Base-by-base conservation (phyloP, 35 echinoderm and acorn worm genomes). In the Lytechinus variegatus region DNA sequence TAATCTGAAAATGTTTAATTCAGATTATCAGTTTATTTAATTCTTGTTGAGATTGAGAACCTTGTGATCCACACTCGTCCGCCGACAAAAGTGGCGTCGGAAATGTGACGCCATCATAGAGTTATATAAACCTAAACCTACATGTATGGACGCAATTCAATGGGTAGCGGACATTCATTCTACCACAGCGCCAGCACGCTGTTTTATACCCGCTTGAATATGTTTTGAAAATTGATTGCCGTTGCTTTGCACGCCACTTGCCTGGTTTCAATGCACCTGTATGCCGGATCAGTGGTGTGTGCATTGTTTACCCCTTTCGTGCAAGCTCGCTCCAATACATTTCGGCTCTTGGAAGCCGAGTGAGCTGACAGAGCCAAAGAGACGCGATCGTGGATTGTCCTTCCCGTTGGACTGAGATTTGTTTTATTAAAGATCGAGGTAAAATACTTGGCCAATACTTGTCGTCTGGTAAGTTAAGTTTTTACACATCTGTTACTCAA, bases 221-320 rank as follows among this genome's bases (percentile, higher is more conserved):
- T 90, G 88, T 90, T 90, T 90, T 90, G 88, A 90, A 90, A 90
- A 52, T 28, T 90, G 88, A 27, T 90, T 19, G 66, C n/a, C 66
- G 66, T 79, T 71, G 61, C 61, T 71, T 71, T 71, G 61, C 5
- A 79, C 66, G 66, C 66, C 66, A 79, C 66, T 79, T 79, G 19
- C 66, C 66, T 79, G 66, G 66, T 79, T 79, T 79, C 66, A 44
- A 44, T 44, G 33, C 33, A 79, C 66, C 66, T 4, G 66, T 79
- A 12, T 79, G 8, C 16, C 66, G 66, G 66, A 79, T 24, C 14
- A n/a, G 66, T 24, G 2, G 61, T 79, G 66, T 72, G 12, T 79
- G 4, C 21, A 19, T 44, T 44, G 33, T 44, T 44, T 71, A 79
- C 19, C 21, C 16, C 6, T 44, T 44, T n/a, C n/a, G n/a, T n/a